Evolutionary conservation across 2,797 vertebrate species (phyloP).

Genomic region (Lepus oiostolus): DNA sequence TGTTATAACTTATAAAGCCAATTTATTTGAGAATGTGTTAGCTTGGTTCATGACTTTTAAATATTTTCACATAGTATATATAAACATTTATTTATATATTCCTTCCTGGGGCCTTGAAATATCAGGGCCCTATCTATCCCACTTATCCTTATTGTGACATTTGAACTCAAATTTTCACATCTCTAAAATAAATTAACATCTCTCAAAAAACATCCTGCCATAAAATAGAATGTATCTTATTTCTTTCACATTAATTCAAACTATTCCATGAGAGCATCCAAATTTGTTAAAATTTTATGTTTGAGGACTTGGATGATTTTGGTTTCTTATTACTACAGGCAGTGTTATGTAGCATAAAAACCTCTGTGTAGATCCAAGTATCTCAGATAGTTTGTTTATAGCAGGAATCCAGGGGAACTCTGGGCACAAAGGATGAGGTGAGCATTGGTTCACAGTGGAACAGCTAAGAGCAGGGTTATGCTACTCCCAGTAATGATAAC

Average conservation of each 20-base stretch:
- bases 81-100: background rate
- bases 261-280: constrained; percentile 3
- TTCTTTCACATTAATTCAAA: background rate
- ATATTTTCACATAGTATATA: background rate
- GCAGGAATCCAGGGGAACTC: background rate
- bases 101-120: background rate
- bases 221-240: background rate
- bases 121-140: background rate
- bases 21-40: background rate
- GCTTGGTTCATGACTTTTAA: constrained; percentile 5
- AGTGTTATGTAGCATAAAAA: background rate
- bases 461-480: background rate
- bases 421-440: background rate
- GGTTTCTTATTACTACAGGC: background rate
- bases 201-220: constrained; percentile 11
- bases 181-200: constrained; percentile 43
- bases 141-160: constrained; percentile 1
- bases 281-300: background rate
- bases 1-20: background rate
- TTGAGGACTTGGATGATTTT: background rate
- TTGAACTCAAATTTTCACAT: constrained; percentile 46
- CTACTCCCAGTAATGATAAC: background rate
- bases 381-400: background rate
- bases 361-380: background rate
- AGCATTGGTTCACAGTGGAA: background rate